Base-by-base conservation (phyloP, 1,140 invertebrate genomes). In the Aphaenogaster floridana region DNA sequence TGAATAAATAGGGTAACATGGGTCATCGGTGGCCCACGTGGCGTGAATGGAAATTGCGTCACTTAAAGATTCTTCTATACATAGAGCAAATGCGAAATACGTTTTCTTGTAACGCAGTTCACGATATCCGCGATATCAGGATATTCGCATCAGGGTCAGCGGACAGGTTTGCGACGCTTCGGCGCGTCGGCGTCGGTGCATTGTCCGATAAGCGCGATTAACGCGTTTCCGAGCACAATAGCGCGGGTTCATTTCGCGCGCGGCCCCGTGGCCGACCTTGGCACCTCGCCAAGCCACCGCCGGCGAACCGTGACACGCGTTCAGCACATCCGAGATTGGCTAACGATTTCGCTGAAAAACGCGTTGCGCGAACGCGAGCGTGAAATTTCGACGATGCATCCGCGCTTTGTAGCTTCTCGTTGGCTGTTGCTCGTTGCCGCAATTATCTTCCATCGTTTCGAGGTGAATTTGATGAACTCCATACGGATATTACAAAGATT, bases 161-260 rank as follows among this genome's bases (percentile, higher is more conserved):
- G 69, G 28, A 52, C 48, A 74, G 71, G 34, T 68, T 66, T 21
- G 64, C 21, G 11, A 50, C 15, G 66, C 42, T 69, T 69, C 42
- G 42, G 5, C 11, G 42, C 42, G 45, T 77, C 52, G n/a, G 42
- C 42, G 45, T 77, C 52, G n/a, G 28, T 54, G 71, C 50, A 61
- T 36, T 61, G 21, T 77, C 54, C 54, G 74, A 39, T 76, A 76
- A 76, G 36, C 36, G 74, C 54, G 54, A 77, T 77, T 48, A 78
- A 64, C 76, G 59, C 42, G 42, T 45, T 78, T 64, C 17, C 57
- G 42, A 64, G 28, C 28, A 64, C 59, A 78, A 45, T 64, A 64
- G 42, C 5, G 50, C 42, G 59, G 59, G 28, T 64, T 78, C 28
- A 64, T 64, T 78, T 78, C 42, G 54, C 45, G 9, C 54, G 72